A percentile compares a stretch with the other conserved stretches of the same genome.
Evolutionary conservation across 2,888 invertebrate genomes (phyloP).

Genomic region (Nysson spinosus): DNA sequence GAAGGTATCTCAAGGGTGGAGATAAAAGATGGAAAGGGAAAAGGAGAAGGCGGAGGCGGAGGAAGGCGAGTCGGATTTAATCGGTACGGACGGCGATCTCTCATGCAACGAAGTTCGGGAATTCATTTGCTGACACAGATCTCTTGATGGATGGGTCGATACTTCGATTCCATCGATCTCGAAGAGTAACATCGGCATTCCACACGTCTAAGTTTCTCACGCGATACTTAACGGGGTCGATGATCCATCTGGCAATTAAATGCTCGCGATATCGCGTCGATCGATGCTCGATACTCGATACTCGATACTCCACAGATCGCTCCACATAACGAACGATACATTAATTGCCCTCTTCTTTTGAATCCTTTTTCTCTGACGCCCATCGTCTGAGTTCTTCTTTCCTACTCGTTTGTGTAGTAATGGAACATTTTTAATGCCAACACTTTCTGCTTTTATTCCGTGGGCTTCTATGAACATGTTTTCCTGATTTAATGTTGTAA

Average conservation of each 20-base stretch:
- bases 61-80: slow-evolving; percentile 1
- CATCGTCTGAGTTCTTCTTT: background rate
- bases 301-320: background rate
- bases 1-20: background rate
- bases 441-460: too few species aligned
- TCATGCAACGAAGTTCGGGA: background rate
- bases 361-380: background rate
- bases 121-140: slow-evolving; percentile 16
- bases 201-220: slow-evolving; percentile 1
- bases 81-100: background rate
- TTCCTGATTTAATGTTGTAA: too few species aligned
- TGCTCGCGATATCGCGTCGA: background rate
- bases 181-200: background rate
- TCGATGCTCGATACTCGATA: background rate
- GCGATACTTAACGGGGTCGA: background rate
- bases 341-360: background rate
- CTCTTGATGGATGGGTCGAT: slow-evolving; percentile 17
- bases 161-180: background rate
- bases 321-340: background rate
- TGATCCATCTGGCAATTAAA: slow-evolving; percentile 1
- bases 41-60: too few species aligned
- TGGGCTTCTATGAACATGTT: too few species aligned
- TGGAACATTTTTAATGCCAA: too few species aligned
- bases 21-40: background rate
- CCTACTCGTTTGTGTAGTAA: background rate